phyloP scores from a whole-genome alignment of 2,888 invertebrate genomes.

The Antheraea assamensis region DNA sequence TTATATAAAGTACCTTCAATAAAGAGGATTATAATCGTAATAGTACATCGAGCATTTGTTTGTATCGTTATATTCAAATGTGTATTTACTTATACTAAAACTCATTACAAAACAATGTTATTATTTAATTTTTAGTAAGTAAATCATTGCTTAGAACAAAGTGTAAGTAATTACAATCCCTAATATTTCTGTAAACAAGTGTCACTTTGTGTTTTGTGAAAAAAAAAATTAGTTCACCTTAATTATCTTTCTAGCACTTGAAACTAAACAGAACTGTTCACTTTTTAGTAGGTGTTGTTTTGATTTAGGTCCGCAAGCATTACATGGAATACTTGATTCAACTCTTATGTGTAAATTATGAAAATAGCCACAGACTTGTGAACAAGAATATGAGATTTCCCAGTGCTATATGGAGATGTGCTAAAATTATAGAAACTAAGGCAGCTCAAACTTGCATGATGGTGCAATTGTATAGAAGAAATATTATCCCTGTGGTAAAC shows the following conservation, averaged over 20 bases:
- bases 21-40: background rate
- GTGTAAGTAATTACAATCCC: no score
- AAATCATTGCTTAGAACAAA: no score
- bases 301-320: conserved; percentile 71
- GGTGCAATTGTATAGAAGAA: conserved; percentile 67
- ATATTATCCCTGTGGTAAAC: conserved; percentile 62
- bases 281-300: conserved; percentile 11
- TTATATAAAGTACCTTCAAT: background rate
- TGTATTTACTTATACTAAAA: no score
- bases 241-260: background rate
- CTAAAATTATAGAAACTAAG: conserved; percentile 67
- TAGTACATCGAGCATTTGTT: no score
- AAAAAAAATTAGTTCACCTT: background rate
- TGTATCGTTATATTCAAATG: no score
- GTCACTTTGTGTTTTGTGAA: no score
- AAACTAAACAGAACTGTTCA: background rate
- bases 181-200: no score
- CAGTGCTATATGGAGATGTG: conserved; percentile 76
- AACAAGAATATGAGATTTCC: conserved; percentile 72
- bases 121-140: no score
- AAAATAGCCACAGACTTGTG: conserved; percentile 62
- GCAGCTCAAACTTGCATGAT: conserved; percentile 75
- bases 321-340: conserved; percentile 74
- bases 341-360: conserved; percentile 68
- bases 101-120: no score